Evolutionary conservation across 2,888 invertebrate species (phyloP), one percentile per base, ranked within the genome.

Genomic region (Nephrocerus scutellatus): DNA sequence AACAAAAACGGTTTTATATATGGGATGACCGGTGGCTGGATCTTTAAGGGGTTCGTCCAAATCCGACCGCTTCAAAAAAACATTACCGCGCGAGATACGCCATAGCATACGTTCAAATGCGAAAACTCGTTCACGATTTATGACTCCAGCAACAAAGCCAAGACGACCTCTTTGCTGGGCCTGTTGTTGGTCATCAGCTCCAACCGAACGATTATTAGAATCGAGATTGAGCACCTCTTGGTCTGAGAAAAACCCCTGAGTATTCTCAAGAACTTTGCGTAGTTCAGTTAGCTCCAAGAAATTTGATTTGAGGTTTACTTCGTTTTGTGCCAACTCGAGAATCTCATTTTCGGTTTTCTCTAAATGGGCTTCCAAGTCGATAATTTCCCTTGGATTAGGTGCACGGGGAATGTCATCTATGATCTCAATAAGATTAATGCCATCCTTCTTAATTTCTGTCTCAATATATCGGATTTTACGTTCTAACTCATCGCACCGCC

Each of bases 271-370:
- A 23, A 97, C 93, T 63, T 95, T 90, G 48, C 78, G 84, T 55
- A 97, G 70, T 69, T 97, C 96, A 1, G 89, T 90, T 54, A 97
- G 72, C 66, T 96, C 96, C 56, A 92, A 73, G 62, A 77, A 93
- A 68, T 95, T 96, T 55, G 87, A 87, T 72, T 92, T 92, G 59
- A 96, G 70, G 61, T 90, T 91, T 43, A 93, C 87, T 22, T 93
- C 91, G 67, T 95, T 96, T 63, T 90, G 88, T 44, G 91, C 91
- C 49, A 97, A 75, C 71, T 97, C 96, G 41, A 89, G 76, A 52
- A 97, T 84, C 70, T 97, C 96, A 54, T 88, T 85, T 70, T 97
- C 96, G 30, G 93, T 86, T 71, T 95, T 93, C 68, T 97, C 97
- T 62, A 96, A 78, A 54, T 91, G 91, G 2, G 88, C 87, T 82